Base-by-base conservation (phyloP, 2,113 vertebrate species). In the Hassar affinis region DNA sequence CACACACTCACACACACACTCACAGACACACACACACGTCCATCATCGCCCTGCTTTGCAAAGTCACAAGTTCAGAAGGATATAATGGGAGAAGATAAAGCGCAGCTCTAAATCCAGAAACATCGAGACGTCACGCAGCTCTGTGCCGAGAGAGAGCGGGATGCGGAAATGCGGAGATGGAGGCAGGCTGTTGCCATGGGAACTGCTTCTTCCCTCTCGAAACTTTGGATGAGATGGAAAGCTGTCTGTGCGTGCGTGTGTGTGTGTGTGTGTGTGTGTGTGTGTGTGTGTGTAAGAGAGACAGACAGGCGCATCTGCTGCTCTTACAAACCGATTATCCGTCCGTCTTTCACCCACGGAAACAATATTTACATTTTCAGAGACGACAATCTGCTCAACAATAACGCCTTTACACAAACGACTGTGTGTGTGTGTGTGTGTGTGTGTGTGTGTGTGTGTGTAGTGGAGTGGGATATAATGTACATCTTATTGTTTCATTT, bases 171-270 rank as follows among this genome's bases (percentile, higher is more conserved):
- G 15, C 1, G 80, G 25, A 68, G 42, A 76, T 22, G 14, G 71
- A 27, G 27, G 61, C 57, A 83, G 83, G 78, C 75, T 75, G 83
- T 87, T 87, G 83, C 86, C 74, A 87, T 87, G 68, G 86, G 12
- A 85, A 87, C 86, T 22, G 30, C 52, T 79, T 54, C 27, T 15
- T 74, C 62, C 35, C 27, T 69, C 66, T 85, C 3, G 27, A 87
- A 85, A 85, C 79, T 82, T 79, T 61, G 47, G 79, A 61, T 35
- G 72, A 68, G 69, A 74, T 79, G 20, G 64, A 52, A 75, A 33
- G 42, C 18, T 79, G 61, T 83, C 15, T 79, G 57, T 78, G 10
- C 45, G 74, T 57, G 33, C 68, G 20, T 14, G 61, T 61, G 62
- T 81, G 18, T 42, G 71, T 8, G n/a, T 66, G 51, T 51, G 15